These are phyloP conservation scores for Oncorhynchus kisutch DNA, from an alignment of 2,113 vertebrate species.

Conservation along the genomic window DNA sequence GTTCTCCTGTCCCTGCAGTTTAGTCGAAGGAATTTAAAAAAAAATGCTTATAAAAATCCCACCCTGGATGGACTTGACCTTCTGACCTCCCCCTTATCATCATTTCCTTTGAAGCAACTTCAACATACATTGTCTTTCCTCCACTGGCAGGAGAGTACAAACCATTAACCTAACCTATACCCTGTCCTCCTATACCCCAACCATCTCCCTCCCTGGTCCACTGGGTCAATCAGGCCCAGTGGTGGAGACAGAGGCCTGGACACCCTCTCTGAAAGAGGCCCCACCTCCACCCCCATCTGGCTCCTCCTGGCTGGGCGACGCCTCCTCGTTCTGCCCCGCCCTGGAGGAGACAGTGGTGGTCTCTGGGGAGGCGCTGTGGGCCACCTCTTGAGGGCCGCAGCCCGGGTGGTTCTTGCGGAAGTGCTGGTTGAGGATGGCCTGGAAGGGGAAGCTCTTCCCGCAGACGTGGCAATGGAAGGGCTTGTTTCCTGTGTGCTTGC, in stretches of 20 bases:
- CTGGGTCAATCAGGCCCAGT: conserved; percentile 86
- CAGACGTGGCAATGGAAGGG: conserved; percentile 98
- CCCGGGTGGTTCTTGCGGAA: conserved; percentile 98
- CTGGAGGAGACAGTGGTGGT: conserved; percentile 89
- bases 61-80: background rate
- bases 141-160: background rate
- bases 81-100: background rate
- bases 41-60: background rate
- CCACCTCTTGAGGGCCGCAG: conserved; percentile 87
- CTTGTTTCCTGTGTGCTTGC: conserved; percentile 99
- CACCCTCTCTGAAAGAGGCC: conserved; percentile 73
- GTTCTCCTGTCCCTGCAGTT: conserved; percentile 5
- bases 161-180: background rate
- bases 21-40: background rate
- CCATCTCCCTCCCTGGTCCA: too few relatives aligned
- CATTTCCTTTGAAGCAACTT: conserved; percentile 19
- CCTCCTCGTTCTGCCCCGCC: conserved; percentile 85
- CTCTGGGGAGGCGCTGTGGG: conserved; percentile 94
- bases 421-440: conserved; percentile 99
- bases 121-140: background rate
- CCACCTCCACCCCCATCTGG: conserved; percentile 64
- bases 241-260: conserved; percentile 91
- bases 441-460: conserved; percentile 98
- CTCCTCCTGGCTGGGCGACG: conserved; percentile 87
- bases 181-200: conserved; percentile 35